Conservation (phyloP, 2,888 invertebrate species). For the Cylloceria caligata region DNA sequence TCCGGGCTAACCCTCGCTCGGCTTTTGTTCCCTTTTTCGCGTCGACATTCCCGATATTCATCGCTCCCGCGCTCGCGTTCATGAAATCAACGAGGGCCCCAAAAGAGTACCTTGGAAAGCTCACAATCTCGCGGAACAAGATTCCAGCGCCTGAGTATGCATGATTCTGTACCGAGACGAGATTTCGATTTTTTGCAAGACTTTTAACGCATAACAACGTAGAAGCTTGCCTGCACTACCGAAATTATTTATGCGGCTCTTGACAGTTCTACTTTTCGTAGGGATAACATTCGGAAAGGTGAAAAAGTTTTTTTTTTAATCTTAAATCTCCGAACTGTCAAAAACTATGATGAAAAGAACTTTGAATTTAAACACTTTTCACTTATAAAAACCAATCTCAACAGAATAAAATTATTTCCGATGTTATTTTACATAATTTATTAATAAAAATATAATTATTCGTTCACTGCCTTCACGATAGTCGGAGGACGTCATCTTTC, state of each 20-base stretch:
- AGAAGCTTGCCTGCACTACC: not conserved
- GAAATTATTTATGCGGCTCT: not conserved
- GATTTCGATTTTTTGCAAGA: conserved; percentile 6
- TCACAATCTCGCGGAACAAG: conserved; percentile 33
- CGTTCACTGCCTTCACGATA: too few species aligned
- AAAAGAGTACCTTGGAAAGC: conserved; percentile 28
- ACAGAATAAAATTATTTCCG: too few species aligned
- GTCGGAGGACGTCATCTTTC: too few species aligned
- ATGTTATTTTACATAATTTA: too few species aligned
- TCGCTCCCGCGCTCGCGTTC: conserved; percentile 56
- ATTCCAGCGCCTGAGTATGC: conserved; percentile 39
- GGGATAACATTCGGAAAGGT: not conserved
- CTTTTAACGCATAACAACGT: conserved; percentile 7
- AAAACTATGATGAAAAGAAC: too few species aligned
- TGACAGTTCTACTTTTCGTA: not conserved
- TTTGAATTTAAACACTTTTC: too few species aligned
- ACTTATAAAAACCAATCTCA: too few species aligned
- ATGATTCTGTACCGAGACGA: conserved; percentile 21
- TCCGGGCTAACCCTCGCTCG: conserved; percentile 8
- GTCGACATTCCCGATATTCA: conserved; percentile 71
- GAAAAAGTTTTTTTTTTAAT: not conserved
- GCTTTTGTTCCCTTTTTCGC: conserved; percentile 68
- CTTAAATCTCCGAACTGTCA: too few species aligned
- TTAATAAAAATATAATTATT: too few species aligned
- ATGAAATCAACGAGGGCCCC: conserved; percentile 45